A percentile compares a stretch with the other conserved stretches of the same genome.
Conservation (phyloP, 92 coral and sea anemone species). For the Umimayanthus chanpuru region DNA sequence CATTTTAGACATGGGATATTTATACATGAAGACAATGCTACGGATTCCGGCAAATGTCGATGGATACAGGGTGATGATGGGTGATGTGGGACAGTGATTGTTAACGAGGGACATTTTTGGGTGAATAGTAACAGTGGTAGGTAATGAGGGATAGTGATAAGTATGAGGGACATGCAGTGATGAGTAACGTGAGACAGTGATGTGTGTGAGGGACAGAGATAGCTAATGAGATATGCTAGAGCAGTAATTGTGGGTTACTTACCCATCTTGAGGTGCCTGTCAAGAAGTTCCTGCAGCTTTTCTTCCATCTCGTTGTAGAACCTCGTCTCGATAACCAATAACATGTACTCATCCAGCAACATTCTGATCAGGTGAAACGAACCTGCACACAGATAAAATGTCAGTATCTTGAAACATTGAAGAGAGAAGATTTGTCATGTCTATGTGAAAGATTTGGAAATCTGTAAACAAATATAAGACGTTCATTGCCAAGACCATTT, state of each 20-base stretch:
- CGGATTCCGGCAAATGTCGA: neutral
- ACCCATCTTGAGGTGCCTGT: slow-evolving; percentile 94
- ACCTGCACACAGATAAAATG: slow-evolving; percentile 51
- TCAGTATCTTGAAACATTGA: neutral
- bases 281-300: slow-evolving; percentile 88
- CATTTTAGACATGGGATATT: too few species aligned
- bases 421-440: too few species aligned
- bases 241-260: neutral
- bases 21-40: too few species aligned
- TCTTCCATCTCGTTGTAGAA: slow-evolving; percentile 95
- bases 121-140: neutral
- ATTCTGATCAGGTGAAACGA: slow-evolving; percentile 94
- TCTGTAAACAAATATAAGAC: too few species aligned
- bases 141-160: too few species aligned
- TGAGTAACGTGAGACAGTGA: neutral
- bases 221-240: neutral
- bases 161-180: neutral
- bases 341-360: slow-evolving; percentile 97
- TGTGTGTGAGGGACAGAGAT: neutral
- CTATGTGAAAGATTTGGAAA: too few species aligned
- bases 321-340: slow-evolving; percentile 89
- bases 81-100: neutral
- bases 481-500: too few species aligned
- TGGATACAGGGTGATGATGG: neutral
- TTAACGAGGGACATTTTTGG: neutral